Percentiles rank a stretch among this genome's conserved stretches.
Evolutionary conservation across 35 echinoderm and acorn worm genomes (phyloP).

Genomic region (Anneissia japonica): DNA sequence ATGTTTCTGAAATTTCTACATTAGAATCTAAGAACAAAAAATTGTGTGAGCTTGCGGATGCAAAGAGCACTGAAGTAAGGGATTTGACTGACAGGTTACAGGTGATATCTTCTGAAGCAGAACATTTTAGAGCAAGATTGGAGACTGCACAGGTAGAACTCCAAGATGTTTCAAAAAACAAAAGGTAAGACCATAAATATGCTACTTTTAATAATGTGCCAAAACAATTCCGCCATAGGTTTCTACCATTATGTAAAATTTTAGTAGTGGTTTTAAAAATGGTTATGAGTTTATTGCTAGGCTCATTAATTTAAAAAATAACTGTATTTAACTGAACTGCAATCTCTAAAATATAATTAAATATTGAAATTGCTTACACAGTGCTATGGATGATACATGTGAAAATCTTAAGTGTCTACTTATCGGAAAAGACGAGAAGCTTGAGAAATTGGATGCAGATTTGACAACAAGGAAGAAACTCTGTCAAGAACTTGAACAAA

Average conservation of each 20-base stretch:
- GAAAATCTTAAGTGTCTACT: no score
- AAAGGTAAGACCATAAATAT: slow-evolving; percentile 48
- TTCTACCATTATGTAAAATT: background rate
- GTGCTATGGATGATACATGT: no score
- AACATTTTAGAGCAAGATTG: slow-evolving; percentile 57
- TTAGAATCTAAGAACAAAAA: slow-evolving; percentile 67
- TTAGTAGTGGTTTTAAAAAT: background rate
- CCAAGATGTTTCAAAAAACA: slow-evolving; percentile 23
- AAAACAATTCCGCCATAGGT: background rate
- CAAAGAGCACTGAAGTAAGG: slow-evolving; percentile 37
- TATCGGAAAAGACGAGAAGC: no score
- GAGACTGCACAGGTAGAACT: slow-evolving; percentile 41
- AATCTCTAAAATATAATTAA: background rate
- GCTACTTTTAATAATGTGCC: background rate
- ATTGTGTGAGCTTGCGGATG: slow-evolving; percentile 64
- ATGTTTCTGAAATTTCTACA: slow-evolving; percentile 39
- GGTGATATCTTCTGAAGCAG: slow-evolving; percentile 43
- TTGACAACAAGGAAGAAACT: no score
- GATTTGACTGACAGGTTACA: slow-evolving; percentile 66
- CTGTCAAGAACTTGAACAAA: no score
- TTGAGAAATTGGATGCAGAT: no score
- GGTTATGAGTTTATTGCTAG: background rate
- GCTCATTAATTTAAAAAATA: background rate
- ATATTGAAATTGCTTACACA: no score
- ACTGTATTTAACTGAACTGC: background rate